These are phyloP conservation scores for Andrena dorsata DNA, from an alignment of 2,888 invertebrate genomes.

Conservation along the genomic window DNA sequence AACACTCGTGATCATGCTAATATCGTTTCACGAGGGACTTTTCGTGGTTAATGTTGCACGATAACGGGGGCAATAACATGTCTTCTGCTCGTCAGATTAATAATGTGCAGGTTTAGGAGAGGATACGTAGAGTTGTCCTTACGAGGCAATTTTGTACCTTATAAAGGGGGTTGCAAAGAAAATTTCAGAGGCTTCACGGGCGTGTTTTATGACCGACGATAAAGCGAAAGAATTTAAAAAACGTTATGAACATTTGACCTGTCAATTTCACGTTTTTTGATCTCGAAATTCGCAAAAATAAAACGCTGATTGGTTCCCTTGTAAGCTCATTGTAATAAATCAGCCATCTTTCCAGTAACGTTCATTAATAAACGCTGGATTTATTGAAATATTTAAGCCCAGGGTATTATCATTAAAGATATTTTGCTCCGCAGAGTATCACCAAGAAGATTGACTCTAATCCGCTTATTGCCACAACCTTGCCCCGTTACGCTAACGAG, in stretches of 20 bases:
- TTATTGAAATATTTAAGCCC: too few relatives aligned
- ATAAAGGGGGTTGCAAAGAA: too few relatives aligned
- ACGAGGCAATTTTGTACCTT: not conserved
- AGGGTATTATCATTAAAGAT: constrained; percentile 32
- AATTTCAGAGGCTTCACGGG: too few relatives aligned
- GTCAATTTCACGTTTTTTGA: not conserved
- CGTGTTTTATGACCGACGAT: too few relatives aligned
- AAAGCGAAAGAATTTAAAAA: too few relatives aligned
- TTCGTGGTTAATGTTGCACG: not conserved
- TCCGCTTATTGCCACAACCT: constrained; percentile 26
- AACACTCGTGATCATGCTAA: not conserved
- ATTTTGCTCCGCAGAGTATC: constrained; percentile 18
- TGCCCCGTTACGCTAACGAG: constrained; percentile 24
- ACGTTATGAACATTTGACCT: too few relatives aligned
- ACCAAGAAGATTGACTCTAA: constrained; percentile 21
- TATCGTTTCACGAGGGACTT: constrained; percentile 16
- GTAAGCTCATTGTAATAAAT: constrained; percentile 29
- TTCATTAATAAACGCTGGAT: constrained; percentile 34
- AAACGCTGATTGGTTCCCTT: not conserved
- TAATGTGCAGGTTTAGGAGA: not conserved
- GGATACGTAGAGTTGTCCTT: not conserved
- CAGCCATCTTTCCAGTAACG: not conserved
- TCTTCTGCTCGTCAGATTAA: not conserved
- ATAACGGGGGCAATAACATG: constrained; percentile 19
- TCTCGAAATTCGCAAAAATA: constrained; percentile 1